These are phyloP conservation scores for Campylorhamphus procurvoides DNA, from an alignment of 2,113 vertebrate species.

Conservation along the genomic window DNA sequence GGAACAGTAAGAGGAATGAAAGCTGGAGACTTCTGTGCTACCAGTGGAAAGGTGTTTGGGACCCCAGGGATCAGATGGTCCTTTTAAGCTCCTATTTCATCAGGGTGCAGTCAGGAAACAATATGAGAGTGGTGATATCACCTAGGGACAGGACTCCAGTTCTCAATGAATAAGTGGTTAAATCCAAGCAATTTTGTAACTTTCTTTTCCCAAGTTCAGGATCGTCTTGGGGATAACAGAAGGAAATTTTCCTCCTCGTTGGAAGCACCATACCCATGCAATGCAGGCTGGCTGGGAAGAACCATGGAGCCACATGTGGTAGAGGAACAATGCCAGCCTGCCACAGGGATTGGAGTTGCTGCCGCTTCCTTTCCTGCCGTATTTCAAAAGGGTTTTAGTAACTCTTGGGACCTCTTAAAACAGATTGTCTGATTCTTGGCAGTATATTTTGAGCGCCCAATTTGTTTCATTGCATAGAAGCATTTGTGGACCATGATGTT, in stretches of 20 bases:
- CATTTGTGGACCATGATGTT: slow-evolving; percentile 51
- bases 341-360: not conserved
- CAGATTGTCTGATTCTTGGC: slow-evolving; percentile 48
- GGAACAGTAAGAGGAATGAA: not conserved
- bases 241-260: not conserved
- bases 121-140: not conserved
- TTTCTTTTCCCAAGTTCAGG: not conserved
- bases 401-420: slow-evolving; percentile 50
- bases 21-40: not conserved
- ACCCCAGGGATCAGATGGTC: not conserved
- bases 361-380: slow-evolving; percentile 21
- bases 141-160: not conserved
- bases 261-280: not conserved
- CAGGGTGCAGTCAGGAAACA: not conserved
- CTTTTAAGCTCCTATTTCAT: not conserved
- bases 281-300: not conserved
- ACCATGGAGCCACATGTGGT: fast-evolving
- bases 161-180: not conserved
- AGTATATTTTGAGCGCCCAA: slow-evolving; percentile 31
- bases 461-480: slow-evolving; percentile 55
- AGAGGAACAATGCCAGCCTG: slow-evolving; percentile 5
- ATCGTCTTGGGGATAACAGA: not conserved
- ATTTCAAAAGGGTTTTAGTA: slow-evolving; percentile 52
- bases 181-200: not conserved
- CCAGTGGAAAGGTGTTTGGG: not conserved